Evolutionary conservation across 2,888 invertebrate species (phyloP), one percentile per base, ranked within the genome.

Genomic region (Limnephilus marmoratus): DNA sequence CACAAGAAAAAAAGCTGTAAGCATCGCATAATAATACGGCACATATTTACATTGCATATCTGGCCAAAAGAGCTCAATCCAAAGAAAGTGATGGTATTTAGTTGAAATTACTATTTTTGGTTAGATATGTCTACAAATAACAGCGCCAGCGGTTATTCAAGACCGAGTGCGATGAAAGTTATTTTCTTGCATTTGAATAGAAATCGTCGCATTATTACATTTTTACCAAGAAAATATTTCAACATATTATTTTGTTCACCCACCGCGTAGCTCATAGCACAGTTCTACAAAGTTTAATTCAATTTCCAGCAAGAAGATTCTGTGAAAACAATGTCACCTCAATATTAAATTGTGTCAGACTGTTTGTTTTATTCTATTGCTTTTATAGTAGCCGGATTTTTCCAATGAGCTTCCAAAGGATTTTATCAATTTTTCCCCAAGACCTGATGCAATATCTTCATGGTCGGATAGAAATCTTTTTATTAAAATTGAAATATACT

Each of bases 351-450:
- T 86, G 86, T 86, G 86, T 85, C 41, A 85, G n/a, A 86, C 12
- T 82, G 80, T 90, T 53, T 90, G 53, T 37, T 68, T 85, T 49
- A 68, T 53, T 80, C 53, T 85, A 68, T 53, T 85, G 68, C 83
- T 85, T 90, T 90, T 90, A 90, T 85, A n/a, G 41, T 45, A 15
- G 45, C 45, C 29, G 85, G 34, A 90, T 85, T 90, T 85, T 80
- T 90, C 85, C 31, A 31, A 31, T 90, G 68, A 80, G 15, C 83
- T 83, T 37, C 68, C 9, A 68, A 68, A 68, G 68, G 68, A 68
- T n/a, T 68, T 68, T 68, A 68, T 68, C 68, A 68, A 68, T n/a
- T 1, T 68, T 68, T 68, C n/a, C 9, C 24, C 68, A n/a, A 68
- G 2, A 0, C 68, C 9, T 24, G 68, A 68, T 24, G 68, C 9